Evolutionary conservation across 2,888 invertebrate genomes (phyloP).

Genomic region (Cremastinae sp.): DNA sequence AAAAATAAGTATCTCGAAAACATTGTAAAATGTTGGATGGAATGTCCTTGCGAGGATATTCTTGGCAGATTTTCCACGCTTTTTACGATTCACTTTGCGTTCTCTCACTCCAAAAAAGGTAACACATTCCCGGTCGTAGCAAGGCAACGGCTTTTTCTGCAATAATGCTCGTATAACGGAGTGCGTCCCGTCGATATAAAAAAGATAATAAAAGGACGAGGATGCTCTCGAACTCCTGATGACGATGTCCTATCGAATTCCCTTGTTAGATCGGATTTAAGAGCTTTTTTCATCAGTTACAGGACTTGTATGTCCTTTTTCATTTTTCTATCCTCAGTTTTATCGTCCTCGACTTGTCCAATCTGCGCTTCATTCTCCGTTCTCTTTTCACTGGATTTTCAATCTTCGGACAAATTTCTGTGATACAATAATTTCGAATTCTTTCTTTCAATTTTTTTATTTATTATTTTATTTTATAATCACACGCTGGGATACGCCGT

Average conservation of each 20-base stretch:
- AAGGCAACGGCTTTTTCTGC: conserved; percentile 1
- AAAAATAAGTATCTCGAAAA: neutral
- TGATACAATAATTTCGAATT: no score
- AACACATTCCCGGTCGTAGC: conserved; percentile 2
- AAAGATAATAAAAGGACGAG: conserved; percentile 41
- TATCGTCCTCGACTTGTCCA: neutral
- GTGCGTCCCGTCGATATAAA: conserved; percentile 20
- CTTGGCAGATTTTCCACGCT: neutral
- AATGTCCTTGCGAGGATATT: neutral
- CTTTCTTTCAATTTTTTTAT: no score
- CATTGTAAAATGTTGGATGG: no score
- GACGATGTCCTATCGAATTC: conserved; percentile 22
- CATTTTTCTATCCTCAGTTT: conserved; percentile 13
- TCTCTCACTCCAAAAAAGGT: conserved; percentile 11
- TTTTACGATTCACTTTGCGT: conserved; percentile 43
- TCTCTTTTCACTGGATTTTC: no score
- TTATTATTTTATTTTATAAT: no score
- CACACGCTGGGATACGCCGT: no score
- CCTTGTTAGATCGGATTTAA: conserved; percentile 35
- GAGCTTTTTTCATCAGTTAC: conserved; percentile 28
- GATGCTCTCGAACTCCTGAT: conserved; percentile 3
- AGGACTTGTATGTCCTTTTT: neutral
- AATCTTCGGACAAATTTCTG: no score
- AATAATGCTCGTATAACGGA: neutral
- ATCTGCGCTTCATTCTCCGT: no score